phyloP scores from a whole-genome alignment of 2,797 vertebrate species.

The Leucoraja ocellata region DNA sequence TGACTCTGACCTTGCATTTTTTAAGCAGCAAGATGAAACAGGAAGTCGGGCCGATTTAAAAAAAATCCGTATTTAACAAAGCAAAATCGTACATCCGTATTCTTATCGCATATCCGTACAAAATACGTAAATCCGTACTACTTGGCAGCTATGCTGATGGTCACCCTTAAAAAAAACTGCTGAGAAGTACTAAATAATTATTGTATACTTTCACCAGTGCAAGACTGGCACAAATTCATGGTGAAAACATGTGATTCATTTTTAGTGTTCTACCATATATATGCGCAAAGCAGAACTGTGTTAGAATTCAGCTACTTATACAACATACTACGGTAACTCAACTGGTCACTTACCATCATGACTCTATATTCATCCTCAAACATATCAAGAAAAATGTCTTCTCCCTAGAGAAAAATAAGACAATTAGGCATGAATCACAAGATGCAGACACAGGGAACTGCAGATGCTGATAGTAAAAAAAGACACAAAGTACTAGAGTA shows the following conservation, averaged over 20 bases:
- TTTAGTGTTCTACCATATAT: background rate
- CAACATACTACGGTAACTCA: background rate
- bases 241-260: background rate
- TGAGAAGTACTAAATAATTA: background rate
- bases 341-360: conserved; percentile 74
- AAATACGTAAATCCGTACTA: too few species aligned
- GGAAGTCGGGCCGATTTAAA: too few species aligned
- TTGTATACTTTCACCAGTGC: background rate
- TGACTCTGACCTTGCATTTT: too few species aligned
- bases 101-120: too few species aligned
- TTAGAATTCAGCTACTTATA: background rate
- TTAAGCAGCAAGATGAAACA: too few species aligned
- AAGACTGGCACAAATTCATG: background rate
- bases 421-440: too few species aligned
- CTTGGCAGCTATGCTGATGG: background rate
- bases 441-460: too few species aligned
- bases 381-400: conserved; percentile 98
- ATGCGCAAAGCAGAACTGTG: background rate
- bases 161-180: background rate
- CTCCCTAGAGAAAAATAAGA: conserved; percentile 64
- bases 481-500: too few species aligned
- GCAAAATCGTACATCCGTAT: too few species aligned
- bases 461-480: too few species aligned
- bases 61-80: too few species aligned
- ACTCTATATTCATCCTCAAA: conserved; percentile 97